Evolutionary conservation across 1,140 invertebrate genomes (phyloP), one percentile per base, ranked within the genome.

Genomic region (Papilio machaon): DNA sequence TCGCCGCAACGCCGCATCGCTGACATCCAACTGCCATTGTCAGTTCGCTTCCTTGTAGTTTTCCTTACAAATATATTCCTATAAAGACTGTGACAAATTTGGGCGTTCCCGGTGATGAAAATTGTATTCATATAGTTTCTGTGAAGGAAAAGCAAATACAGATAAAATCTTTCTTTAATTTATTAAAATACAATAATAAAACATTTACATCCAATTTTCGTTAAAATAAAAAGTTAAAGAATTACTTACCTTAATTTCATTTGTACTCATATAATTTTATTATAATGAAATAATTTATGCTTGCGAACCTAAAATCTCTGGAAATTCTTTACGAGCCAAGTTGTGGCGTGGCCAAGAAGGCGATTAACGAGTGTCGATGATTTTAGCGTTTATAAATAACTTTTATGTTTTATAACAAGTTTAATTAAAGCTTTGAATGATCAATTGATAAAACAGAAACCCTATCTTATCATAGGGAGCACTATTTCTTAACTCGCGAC

Each of bases 21-120:
- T 80, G 79, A 82, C 78, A 52, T 75, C 43, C 17, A 73, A 73
- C 73, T 73, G 43, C n/a, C 73, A 46, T 46, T 46, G 43, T 46
- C 17, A 73, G 15, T 73, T 73, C 38, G 17, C 43, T 73, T 47
- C 46, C 13, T 10, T 10, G 15, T 35, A 35, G 11, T 70, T 70
- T 70, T 70, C 30, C 30, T 38, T 70, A 70, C 30, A 70, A 38
- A 35, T 70, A 30, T 38, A 17, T 1, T 13, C 38, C 15, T 70
- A 70, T 70, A 35, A 70, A 35, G 13, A 70, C 64, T 35, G 9
- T 13, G 17, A 10, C 8, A 11, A 38, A 35, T 35, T 70, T 70
- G 64, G 8, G 10, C 30, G 30, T 30, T 35, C 30, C 60, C 30
- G 23, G 8, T 67, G 23, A 5, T 67, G 13, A 70, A 35, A 70